phyloP scores from a whole-genome alignment of 2,797 vertebrate genomes.

The Odontamblyopus rebecca region DNA sequence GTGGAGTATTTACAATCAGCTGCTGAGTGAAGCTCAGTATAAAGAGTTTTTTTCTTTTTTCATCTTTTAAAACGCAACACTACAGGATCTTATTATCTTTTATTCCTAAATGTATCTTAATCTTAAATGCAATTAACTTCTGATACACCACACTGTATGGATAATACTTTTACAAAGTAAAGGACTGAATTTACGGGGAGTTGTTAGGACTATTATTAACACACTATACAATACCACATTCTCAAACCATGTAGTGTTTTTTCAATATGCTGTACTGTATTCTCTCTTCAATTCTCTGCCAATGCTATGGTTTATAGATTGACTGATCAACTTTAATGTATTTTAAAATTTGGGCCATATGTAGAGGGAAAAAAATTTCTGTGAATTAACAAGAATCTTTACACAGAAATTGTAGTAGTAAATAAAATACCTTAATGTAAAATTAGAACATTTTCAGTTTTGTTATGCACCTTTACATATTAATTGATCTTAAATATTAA shows the following conservation, averaged over 20 bases:
- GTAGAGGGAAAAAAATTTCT: neutral
- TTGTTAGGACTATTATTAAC: no score
- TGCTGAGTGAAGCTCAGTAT: constrained; percentile 39
- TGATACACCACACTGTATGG: neutral
- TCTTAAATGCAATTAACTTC: neutral
- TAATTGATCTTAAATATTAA: neutral
- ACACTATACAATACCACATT: neutral
- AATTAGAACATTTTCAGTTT: neutral
- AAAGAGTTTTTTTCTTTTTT: constrained; percentile 39
- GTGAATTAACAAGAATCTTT: neutral
- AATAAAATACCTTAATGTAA: neutral
- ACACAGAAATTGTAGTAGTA: neutral
- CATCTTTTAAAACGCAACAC: constrained; percentile 8
- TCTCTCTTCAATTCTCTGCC: neutral
- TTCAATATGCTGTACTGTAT: neutral
- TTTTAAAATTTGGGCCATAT: neutral
- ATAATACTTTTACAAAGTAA: no score
- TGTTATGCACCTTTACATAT: neutral
- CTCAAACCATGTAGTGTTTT: neutral
- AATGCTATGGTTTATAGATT: neutral
- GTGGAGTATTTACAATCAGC: constrained; percentile 56
- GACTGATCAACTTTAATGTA: neutral
- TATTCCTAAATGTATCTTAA: neutral
- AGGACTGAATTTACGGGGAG: no score
- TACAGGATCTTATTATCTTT: neutral